Conservation (phyloP, 2,888 invertebrate genomes). For the Macrophya annulata region DNA sequence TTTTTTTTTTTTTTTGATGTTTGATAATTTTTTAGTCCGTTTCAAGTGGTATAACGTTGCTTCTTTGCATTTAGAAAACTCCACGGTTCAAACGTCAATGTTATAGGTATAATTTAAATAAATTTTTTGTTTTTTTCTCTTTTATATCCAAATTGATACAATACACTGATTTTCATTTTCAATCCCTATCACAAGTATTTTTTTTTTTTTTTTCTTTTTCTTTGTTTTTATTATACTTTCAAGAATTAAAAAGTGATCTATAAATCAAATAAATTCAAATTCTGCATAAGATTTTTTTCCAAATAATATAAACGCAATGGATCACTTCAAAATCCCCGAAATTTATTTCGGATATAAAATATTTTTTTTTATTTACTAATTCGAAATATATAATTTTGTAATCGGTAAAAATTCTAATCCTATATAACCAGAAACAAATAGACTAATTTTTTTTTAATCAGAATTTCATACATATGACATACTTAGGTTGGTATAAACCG, state of each 20-base stretch:
- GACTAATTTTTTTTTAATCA: no score
- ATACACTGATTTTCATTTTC: background rate
- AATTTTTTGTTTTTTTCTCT: background rate
- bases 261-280: background rate
- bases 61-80: constrained; percentile 49
- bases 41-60: background rate
- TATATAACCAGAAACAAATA: no score
- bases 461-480: no score
- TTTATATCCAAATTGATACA: background rate
- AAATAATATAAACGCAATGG: background rate
- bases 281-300: background rate
- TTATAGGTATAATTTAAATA: background rate
- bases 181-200: background rate
- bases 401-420: no score
- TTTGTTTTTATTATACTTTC: background rate
- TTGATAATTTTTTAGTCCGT: background rate
- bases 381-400: no score
- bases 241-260: background rate
- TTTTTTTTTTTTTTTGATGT: background rate
- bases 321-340: background rate
- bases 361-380: no score
- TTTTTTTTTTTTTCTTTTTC: background rate
- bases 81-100: background rate
- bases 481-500: background rate
- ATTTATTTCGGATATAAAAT: background rate